These are phyloP conservation scores for Nezara viridula DNA, from an alignment of 2,888 invertebrate genomes.

Conservation along the genomic window DNA sequence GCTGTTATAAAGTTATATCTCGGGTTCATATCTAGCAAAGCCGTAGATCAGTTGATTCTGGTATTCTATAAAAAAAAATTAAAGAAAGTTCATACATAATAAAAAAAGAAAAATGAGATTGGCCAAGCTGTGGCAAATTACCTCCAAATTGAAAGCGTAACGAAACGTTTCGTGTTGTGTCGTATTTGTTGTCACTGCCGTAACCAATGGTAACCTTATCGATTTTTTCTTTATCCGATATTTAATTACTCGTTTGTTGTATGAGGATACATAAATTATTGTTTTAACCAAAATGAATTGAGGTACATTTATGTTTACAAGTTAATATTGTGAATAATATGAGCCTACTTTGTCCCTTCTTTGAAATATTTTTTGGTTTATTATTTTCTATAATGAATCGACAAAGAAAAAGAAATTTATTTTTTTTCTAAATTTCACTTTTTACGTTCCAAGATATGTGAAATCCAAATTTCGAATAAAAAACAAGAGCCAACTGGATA, in stretches of 20 bases:
- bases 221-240: not conserved
- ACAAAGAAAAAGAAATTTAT: too few species aligned
- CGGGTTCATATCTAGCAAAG: not conserved
- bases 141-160: slow-evolving; percentile 10
- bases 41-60: not conserved
- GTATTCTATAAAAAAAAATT: not conserved
- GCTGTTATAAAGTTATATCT: not conserved
- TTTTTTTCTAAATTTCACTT: too few species aligned
- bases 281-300: not conserved
- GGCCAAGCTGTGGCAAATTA: not conserved
- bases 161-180: slow-evolving; percentile 6
- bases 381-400: too few species aligned
- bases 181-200: not conserved
- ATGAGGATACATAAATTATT: not conserved
- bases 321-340: too few species aligned
- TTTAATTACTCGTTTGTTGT: not conserved
- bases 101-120: slow-evolving; percentile 2
- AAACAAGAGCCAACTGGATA: not conserved
- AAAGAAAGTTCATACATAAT: not conserved
- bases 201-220: not conserved
- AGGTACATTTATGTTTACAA: too few species aligned
- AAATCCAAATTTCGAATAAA: too few species aligned
- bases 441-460: too few species aligned
- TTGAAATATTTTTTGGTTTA: too few species aligned
- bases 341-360: too few species aligned